Evolutionary conservation across 2,113 vertebrate genomes (phyloP).

Genomic region (pig (Sus scrofa)): T2T-Sscrofa CM000812.6:167769501-167770000

Average conservation of each 20-base stretch:
- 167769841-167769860: not conserved
- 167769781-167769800: not conserved
- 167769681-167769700: not conserved
- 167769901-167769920: not conserved
- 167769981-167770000: not conserved
- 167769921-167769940: not conserved
- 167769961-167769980: conserved; percentile 21
- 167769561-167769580: not conserved
- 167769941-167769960: not conserved
- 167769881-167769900: not conserved
- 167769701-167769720: not conserved
- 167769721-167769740: fast-evolving
- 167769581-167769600: too few relatives aligned
- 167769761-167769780: not conserved
- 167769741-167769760: not conserved
- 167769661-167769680: not conserved
- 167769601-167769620: not conserved
- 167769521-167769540: not conserved
- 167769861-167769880: not conserved
- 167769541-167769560: not conserved
- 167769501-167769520: not conserved
- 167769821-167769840: not conserved
- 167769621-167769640: not conserved
- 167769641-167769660: not conserved
- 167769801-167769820: not conserved